These are phyloP conservation scores for Campoplex capitator DNA, from an alignment of 2,888 invertebrate species.

Conservation along the genomic window DNA sequence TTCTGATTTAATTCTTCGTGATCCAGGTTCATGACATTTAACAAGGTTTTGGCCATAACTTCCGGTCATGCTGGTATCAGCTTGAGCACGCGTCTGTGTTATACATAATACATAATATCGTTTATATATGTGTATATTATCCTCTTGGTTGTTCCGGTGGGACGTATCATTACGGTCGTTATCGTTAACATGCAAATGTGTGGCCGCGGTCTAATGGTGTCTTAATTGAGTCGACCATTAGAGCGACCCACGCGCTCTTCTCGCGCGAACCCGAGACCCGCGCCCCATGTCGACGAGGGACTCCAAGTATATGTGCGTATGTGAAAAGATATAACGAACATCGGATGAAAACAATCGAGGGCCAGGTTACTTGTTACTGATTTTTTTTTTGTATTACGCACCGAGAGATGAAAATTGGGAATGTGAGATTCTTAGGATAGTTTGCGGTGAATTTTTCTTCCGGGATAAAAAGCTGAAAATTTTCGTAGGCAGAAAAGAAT, in stretches of 20 bases:
- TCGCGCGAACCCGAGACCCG: conserved; percentile 43
- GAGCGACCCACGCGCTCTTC: conserved; percentile 75
- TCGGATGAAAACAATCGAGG: conserved; percentile 36
- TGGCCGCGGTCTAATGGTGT: conserved; percentile 78
- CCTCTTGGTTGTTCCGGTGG: conserved; percentile 71
- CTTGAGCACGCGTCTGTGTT: conserved; percentile 34
- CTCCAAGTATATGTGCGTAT: conserved; percentile 17
- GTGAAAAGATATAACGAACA: neutral
- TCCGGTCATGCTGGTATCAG: conserved; percentile 20
- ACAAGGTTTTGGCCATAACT: neutral
- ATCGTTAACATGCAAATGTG: conserved; percentile 82
- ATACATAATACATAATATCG: conserved; percentile 46
- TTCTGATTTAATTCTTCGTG: neutral
- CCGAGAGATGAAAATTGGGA: neutral
- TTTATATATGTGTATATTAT: conserved; percentile 57
- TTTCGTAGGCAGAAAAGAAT: too few relatives aligned
- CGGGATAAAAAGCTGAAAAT: too few relatives aligned
- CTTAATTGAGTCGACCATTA: conserved; percentile 82
- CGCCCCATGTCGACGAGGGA: conserved; percentile 13
- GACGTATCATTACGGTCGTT: conserved; percentile 80
- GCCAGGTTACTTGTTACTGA: neutral
- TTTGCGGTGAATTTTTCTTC: too few relatives aligned
- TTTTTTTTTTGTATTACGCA: conserved; percentile 38
- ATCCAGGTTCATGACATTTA: conserved; percentile 10
- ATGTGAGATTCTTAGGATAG: neutral